Conservation (phyloP, 1,140 invertebrate genomes). For the Rhagoletis pomonella region DNA sequence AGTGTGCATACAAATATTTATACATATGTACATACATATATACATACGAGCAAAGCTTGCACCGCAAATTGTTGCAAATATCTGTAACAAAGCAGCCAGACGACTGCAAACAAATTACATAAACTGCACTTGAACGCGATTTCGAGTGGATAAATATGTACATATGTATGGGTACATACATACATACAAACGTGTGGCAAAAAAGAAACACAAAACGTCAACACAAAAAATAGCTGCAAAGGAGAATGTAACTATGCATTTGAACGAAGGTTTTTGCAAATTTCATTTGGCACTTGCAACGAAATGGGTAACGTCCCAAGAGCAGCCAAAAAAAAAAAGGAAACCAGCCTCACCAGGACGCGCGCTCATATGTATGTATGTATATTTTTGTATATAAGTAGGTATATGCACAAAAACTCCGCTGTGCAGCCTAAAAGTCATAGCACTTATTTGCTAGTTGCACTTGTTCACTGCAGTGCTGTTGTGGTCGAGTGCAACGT, state of each 20-base stretch:
- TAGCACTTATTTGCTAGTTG: not conserved
- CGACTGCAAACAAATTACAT: conserved; percentile 48
- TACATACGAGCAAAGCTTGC: not conserved
- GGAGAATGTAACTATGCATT: not conserved
- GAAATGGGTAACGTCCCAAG: conserved; percentile 5
- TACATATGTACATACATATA: not conserved
- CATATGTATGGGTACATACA: not conserved
- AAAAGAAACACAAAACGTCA: not conserved
- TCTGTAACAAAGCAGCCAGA: conserved; percentile 12
- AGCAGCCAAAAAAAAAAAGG: not conserved
- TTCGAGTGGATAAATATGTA: conserved; percentile 26
- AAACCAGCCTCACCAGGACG: not conserved
- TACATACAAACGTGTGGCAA: not conserved
- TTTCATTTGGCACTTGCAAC: conserved; percentile 29
- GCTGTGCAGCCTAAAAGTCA: conserved; percentile 41
- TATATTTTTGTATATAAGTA: not conserved
- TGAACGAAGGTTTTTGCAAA: not conserved
- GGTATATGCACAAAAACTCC: not conserved
- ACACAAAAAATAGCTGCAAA: not conserved
- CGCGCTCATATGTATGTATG: not conserved
- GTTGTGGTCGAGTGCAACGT: conserved; percentile 41
- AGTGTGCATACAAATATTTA: not conserved
- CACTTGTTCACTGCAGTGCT: conserved; percentile 38
- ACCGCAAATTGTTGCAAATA: conserved; percentile 24
- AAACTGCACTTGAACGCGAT: conserved; percentile 50